phyloP scores from a whole-genome alignment of 2,797 vertebrate species.

The Enteromius fasciolatus region DNA sequence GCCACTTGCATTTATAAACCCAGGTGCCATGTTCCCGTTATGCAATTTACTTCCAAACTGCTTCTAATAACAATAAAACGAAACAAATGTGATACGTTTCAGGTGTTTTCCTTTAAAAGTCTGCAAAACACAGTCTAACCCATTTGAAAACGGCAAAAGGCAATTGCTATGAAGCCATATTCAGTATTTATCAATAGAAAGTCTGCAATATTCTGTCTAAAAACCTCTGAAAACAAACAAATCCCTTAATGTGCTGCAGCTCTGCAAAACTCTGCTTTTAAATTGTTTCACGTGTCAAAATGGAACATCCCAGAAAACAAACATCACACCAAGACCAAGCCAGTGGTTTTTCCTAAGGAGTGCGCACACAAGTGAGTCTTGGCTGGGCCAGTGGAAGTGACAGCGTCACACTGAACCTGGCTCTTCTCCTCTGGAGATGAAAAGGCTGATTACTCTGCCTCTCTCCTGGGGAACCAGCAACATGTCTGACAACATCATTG shows the following conservation, averaged over 20 bases:
- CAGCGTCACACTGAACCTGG: conserved; percentile 69
- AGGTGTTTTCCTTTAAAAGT: conserved; percentile 38
- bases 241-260: conserved; percentile 90
- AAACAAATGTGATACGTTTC: conserved; percentile 27
- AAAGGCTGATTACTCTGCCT: conserved; percentile 79
- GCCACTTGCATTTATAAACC: conserved; percentile 54
- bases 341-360: conserved; percentile 36
- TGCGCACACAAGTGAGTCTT: conserved; percentile 35
- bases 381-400: conserved; percentile 63
- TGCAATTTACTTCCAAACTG: conserved; percentile 53
- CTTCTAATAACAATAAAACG: conserved; percentile 30
- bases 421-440: conserved; percentile 77
- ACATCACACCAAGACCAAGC: conserved; percentile 45
- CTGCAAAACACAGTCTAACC: neutral
- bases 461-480: conserved; percentile 77
- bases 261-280: conserved; percentile 84
- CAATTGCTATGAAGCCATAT: conserved; percentile 7
- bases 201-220: conserved; percentile 26
- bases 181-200: neutral
- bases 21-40: conserved; percentile 31
- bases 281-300: conserved; percentile 84
- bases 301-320: conserved; percentile 57
- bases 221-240: conserved; percentile 79
- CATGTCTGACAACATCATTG: conserved; percentile 83
- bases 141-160: neutral